These are phyloP conservation scores for Mesorhabditis belari DNA, from an alignment of 2,888 invertebrate species.

Conservation along the genomic window DNA sequence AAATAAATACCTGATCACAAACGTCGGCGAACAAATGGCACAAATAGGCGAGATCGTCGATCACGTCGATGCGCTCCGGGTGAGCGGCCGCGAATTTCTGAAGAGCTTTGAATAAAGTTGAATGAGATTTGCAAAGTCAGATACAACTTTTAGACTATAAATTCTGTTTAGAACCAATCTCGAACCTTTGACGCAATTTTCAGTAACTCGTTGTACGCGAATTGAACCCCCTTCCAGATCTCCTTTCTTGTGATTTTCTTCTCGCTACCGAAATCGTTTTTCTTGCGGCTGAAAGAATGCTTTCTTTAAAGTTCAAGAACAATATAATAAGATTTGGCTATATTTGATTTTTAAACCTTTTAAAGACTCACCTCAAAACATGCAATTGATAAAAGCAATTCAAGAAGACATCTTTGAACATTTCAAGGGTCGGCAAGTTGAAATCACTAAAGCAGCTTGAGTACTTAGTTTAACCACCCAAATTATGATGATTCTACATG, in stretches of 20 bases:
- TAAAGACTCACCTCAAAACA: too few relatives aligned
- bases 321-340: too few relatives aligned
- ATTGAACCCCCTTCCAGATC: conserved; percentile 35
- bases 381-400: conserved; percentile 42
- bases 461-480: not conserved
- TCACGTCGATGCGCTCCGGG: conserved; percentile 38
- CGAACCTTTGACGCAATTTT: conserved; percentile 31
- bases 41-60: conserved; percentile 42
- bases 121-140: not conserved
- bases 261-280: conserved; percentile 12
- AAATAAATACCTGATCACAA: conserved; percentile 44
- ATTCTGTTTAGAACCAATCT: not conserved
- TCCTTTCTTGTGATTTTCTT: conserved; percentile 12
- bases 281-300: not conserved
- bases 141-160: not conserved
- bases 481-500: not conserved
- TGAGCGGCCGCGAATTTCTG: conserved; percentile 38
- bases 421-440: conserved; percentile 18
- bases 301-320: too few relatives aligned
- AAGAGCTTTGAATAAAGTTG: conserved; percentile 3
- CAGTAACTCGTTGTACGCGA: conserved; percentile 35
- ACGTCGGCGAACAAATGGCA: conserved; percentile 44
- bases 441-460: conserved; percentile 4
- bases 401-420: conserved; percentile 40
- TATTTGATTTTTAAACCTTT: too few relatives aligned